A percentile compares a stretch with the other conserved stretches of the same genome.
These are phyloP conservation scores for Paratilapia polleni DNA, from an alignment of 2,113 vertebrate genomes.

Conservation along the genomic window DNA sequence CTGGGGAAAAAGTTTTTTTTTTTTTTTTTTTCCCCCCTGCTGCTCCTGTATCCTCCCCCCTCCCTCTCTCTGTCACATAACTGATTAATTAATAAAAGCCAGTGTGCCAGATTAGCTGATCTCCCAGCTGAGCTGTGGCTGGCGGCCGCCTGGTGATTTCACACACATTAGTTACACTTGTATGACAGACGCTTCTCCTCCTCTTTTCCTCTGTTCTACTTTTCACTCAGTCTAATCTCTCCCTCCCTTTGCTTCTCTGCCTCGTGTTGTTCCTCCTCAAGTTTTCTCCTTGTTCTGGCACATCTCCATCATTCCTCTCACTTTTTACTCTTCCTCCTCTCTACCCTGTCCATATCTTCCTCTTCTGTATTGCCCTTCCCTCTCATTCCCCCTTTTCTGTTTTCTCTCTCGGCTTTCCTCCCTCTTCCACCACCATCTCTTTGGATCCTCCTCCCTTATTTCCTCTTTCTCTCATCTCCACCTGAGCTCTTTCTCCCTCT, in stretches of 20 bases:
- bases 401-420: background rate
- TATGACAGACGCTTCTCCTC: conserved; percentile 38
- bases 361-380: background rate
- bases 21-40: background rate
- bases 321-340: background rate
- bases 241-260: accelerated
- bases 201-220: conserved; percentile 27
- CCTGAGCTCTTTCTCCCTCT: background rate
- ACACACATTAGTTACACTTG: conserved; percentile 57
- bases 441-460: background rate
- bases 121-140: conserved; percentile 42
- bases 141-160: conserved; percentile 46
- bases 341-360: background rate
- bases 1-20: background rate
- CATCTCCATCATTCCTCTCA: background rate
- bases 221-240: conserved; percentile 5
- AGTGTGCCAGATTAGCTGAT: conserved; percentile 33
- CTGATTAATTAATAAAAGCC: conserved; percentile 60
- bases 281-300: background rate
- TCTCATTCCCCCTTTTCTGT: background rate
- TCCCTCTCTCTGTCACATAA: background rate
- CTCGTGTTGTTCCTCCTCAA: background rate
- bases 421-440: background rate
- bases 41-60: background rate
- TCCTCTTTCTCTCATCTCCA: too few relatives aligned